A percentile compares a stretch with the other conserved stretches of the same genome.
phyloP scores from a whole-genome alignment of 2,888 invertebrate genomes.

The Drosophila suboccidentalis region DNA sequence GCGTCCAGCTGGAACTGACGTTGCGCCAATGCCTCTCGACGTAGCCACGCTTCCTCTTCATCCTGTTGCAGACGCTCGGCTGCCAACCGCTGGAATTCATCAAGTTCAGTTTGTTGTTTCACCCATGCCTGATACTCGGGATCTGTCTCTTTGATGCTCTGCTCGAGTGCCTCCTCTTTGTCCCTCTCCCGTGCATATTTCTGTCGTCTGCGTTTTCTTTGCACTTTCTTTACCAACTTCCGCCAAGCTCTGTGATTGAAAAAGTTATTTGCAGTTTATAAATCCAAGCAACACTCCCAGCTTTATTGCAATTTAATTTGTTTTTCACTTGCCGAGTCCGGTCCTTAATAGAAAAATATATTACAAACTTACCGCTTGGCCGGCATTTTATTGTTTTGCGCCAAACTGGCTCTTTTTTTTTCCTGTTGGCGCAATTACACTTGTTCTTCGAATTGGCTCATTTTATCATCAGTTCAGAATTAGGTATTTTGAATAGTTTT shows the following conservation, averaged over 20 bases:
- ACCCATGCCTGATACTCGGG: conserved; percentile 47
- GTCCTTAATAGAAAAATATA: background rate
- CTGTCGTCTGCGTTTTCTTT: conserved; percentile 89
- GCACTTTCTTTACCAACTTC: conserved; percentile 90
- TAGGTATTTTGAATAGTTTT: too few species aligned
- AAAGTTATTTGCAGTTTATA: background rate
- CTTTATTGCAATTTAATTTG: background rate
- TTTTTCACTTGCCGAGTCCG: background rate
- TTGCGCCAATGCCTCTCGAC: conserved; percentile 89
- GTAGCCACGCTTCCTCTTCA: conserved; percentile 89
- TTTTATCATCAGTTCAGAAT: too few species aligned
- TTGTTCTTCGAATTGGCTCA: too few species aligned
- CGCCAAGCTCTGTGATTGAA: conserved; percentile 88
- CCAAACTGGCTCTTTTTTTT: too few species aligned
- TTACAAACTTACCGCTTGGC: conserved; percentile 32
- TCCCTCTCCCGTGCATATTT: conserved; percentile 88
- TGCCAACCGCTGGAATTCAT: conserved; percentile 87
- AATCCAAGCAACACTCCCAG: background rate
- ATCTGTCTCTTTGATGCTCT: conserved; percentile 19
- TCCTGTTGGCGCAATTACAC: too few species aligned
- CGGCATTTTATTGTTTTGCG: conserved; percentile 48
- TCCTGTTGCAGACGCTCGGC: conserved; percentile 87
- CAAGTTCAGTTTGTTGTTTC: conserved; percentile 86
- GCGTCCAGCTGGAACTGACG: conserved; percentile 88
- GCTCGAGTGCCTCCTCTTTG: conserved; percentile 82